These are phyloP conservation scores for Calyptommatus sinebrachiatus DNA, from an alignment of 2,113 vertebrate genomes.

Conservation along the genomic window DNA sequence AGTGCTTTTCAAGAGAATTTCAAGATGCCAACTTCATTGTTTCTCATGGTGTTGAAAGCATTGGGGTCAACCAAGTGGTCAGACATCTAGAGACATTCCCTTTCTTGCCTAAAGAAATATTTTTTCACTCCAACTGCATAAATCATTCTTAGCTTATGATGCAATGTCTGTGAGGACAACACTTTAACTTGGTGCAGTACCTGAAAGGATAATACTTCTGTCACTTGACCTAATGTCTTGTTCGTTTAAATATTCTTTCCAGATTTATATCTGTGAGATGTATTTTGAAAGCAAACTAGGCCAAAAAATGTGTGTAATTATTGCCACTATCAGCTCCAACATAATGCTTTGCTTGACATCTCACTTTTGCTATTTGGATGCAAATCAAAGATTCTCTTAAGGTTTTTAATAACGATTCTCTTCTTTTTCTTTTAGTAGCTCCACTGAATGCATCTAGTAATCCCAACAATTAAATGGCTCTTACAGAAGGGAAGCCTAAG, in stretches of 20 bases:
- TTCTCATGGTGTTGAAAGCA: not conserved
- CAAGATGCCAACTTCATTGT: conserved; percentile 12
- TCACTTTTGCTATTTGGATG: not conserved
- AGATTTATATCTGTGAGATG: not conserved
- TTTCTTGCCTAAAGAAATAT: not conserved
- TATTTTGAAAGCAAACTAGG: not conserved
- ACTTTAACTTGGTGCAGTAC: not conserved
- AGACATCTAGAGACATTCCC: not conserved
- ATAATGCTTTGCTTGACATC: not conserved
- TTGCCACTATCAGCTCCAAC: not conserved
- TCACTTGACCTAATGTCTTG: not conserved
- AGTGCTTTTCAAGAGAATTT: conserved; percentile 17
- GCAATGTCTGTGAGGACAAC: not conserved
- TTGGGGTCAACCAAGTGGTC: not conserved
- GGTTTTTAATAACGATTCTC: not conserved
- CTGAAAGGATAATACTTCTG: not conserved
- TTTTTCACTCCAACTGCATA: not conserved
- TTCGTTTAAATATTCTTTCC: conserved; percentile 23
- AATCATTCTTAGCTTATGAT: not conserved
- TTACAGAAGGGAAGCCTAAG: not conserved
- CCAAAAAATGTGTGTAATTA: not conserved
- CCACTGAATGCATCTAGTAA: not conserved
- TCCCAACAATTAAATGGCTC: not conserved
- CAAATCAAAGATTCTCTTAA: not conserved
- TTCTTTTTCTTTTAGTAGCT: not conserved